phyloP scores from a whole-genome alignment of 1,140 invertebrate genomes.

The Spodoptera litura region DNA sequence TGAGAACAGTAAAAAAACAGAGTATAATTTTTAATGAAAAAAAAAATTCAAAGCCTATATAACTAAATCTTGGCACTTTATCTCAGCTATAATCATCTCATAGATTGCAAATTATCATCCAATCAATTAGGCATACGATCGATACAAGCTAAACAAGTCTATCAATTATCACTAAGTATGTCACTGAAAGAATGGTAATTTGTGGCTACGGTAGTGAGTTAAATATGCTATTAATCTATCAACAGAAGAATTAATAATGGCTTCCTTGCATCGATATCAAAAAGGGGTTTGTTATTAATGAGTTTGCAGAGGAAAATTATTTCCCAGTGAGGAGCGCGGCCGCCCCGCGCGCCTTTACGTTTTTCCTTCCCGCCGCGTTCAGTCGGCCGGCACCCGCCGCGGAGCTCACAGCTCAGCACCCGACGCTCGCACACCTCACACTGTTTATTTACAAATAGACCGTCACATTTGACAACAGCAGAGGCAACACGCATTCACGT shows the following conservation, averaged over 20 bases:
- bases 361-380: slow-evolving; percentile 53
- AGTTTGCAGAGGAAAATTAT: slow-evolving; percentile 38
- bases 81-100: neutral
- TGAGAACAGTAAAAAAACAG: too few species aligned
- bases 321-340: slow-evolving; percentile 49
- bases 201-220: slow-evolving; percentile 1
- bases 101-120: neutral
- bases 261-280: slow-evolving; percentile 13
- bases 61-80: too few species aligned
- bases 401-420: slow-evolving; percentile 58
- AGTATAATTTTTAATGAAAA: too few species aligned
- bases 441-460: slow-evolving; percentile 75
- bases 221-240: slow-evolving; percentile 30
- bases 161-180: slow-evolving; percentile 26
- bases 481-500: slow-evolving; percentile 72
- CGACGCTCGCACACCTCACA: slow-evolving; percentile 57
- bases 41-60: too few species aligned
- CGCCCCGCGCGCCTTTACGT: slow-evolving; percentile 56
- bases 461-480: slow-evolving; percentile 66
- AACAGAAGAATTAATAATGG: slow-evolving; percentile 15
- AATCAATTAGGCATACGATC: neutral
- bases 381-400: slow-evolving; percentile 76
- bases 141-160: neutral
- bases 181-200: slow-evolving; percentile 12
- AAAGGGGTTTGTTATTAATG: slow-evolving; percentile 26